Evolutionary conservation across 2,113 vertebrate genomes (phyloP), one percentile per base, ranked within the genome.

Genomic region (Daboia siamensis): DNA sequence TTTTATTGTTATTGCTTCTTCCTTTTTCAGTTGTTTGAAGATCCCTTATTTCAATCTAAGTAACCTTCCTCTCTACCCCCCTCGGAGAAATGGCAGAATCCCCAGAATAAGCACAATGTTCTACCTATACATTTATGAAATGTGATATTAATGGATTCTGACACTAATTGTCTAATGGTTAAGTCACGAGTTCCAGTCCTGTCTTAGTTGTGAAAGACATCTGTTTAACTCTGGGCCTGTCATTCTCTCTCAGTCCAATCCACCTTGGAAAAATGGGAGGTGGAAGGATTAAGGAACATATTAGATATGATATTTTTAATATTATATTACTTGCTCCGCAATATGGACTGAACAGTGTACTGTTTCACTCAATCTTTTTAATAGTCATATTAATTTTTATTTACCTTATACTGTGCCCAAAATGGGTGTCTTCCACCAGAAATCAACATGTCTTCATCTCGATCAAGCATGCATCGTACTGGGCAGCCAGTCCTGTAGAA

Each of bases 401-500:
- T 59, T 96, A 99, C 99, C 98, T 99, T 99, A 96, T 99, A 99
- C 89, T 95, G 97, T 3, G 98, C 98, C 57, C 98, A 97, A 96
- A 99, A 99, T 0, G 99, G 99, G 90, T 99, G 99, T 69, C 99
- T 97, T 80, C 99, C 99, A 4, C 99, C 99, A 1, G 98, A 98
- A 74, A 99, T 96, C 94, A 99, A 94, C 99, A 99, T 99, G 96
- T 99, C 99, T 94, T 99, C 99, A 3, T 99, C 98, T 59, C 99
- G 97, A 96, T 99, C 99, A 97, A 99, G 94, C 98, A 99, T 99
- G 95, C 99, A 99, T 89, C 99, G 97, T 13, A 99, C 98, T 0
- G 99, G 98, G 8, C 96, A 91, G 69, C 98, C 98, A 13, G 98
- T 94, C 96, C 99, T 99, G 93, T 87, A 23, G 54, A 26, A 64